Conservation (phyloP, 2,113 vertebrate species). For the Passer montanus region DNA sequence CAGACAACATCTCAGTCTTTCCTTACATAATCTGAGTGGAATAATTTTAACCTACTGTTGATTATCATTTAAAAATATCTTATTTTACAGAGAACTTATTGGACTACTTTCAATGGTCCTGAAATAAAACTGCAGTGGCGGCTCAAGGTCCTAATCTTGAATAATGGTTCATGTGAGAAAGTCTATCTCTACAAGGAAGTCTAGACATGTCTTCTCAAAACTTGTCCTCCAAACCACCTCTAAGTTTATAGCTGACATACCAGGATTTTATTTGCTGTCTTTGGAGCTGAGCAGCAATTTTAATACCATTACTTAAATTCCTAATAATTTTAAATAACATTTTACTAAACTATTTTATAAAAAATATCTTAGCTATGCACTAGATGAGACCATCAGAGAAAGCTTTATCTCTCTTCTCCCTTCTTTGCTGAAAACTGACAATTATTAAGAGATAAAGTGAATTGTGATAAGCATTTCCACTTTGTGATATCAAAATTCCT, state of each 20-base stretch:
- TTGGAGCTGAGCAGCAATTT: background rate
- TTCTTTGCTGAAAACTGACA: background rate
- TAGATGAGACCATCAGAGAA: background rate
- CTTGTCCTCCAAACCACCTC: background rate
- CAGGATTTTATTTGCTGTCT: background rate
- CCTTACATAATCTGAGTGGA: background rate
- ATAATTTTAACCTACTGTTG: background rate
- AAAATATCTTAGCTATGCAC: background rate
- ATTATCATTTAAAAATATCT: background rate
- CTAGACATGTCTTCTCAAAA: background rate
- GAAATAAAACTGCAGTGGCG: background rate
- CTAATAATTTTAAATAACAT: background rate
- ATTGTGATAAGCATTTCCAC: background rate
- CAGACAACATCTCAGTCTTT: background rate
- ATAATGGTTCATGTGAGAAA: background rate
- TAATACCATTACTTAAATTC: background rate
- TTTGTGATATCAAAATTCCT: background rate
- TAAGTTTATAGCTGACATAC: background rate
- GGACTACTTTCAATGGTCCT: background rate
- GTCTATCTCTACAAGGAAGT: background rate
- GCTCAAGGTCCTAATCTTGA: background rate
- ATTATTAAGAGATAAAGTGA: background rate
- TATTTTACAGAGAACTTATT: background rate
- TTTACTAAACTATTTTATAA: background rate
- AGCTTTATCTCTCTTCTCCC: background rate